phyloP scores from a whole-genome alignment of 2,888 invertebrate species.

The Nomada fabriciana region DNA sequence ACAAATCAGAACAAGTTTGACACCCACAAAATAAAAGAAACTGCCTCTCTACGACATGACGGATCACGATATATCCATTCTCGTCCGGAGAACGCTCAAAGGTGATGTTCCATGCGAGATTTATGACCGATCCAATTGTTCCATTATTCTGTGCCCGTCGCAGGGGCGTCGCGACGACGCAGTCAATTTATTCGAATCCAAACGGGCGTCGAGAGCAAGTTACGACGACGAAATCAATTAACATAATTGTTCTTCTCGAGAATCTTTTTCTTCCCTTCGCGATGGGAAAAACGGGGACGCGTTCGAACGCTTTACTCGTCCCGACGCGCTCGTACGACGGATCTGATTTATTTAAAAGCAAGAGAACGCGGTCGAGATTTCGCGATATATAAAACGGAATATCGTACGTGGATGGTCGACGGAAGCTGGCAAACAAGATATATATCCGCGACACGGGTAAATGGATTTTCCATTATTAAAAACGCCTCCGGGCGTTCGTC shows the following conservation, averaged over 20 bases:
- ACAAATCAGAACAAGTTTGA: neutral
- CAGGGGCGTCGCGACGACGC: slow-evolving; percentile 26
- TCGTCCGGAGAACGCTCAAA: slow-evolving; percentile 1
- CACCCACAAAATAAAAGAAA: slow-evolving; percentile 6
- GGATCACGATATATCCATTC: slow-evolving; percentile 23
- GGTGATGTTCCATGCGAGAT: slow-evolving; percentile 21
- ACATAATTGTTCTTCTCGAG: neutral
- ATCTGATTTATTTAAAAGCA: slow-evolving; percentile 48
- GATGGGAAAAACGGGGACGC: neutral
- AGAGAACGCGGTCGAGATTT: neutral
- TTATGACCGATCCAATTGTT: slow-evolving; percentile 18
- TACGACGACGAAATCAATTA: slow-evolving; percentile 12
- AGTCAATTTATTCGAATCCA: slow-evolving; percentile 35
- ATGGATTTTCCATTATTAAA: slow-evolving; percentile 62
- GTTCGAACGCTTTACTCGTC: neutral
- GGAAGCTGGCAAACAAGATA: slow-evolving; percentile 36
- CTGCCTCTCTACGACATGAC: slow-evolving; percentile 13
- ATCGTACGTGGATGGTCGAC: neutral
- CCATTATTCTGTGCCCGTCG: slow-evolving; percentile 41
- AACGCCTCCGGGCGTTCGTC: slow-evolving; percentile 26
- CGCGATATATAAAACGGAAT: slow-evolving; percentile 18
- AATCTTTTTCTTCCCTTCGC: neutral
- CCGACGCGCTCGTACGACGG: neutral
- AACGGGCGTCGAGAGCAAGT: neutral
- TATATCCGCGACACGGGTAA: slow-evolving; percentile 36